phyloP scores from a whole-genome alignment of 2,797 vertebrate species.

The Chromobotia macracanthus region DNA sequence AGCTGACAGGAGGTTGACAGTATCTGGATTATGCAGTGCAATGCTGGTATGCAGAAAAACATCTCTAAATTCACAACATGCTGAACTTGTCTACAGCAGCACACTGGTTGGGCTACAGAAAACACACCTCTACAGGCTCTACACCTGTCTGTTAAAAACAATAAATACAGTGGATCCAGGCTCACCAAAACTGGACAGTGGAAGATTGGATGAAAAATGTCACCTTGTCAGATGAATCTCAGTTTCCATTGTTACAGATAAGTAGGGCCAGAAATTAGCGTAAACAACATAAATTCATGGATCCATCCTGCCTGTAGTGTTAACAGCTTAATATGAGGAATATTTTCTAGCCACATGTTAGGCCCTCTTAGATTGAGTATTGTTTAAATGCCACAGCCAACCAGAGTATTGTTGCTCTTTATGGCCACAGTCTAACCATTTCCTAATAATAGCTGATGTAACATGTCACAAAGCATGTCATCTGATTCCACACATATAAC shows the following conservation, averaged over 20 bases:
- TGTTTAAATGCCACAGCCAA: neutral
- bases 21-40: slow-evolving; percentile 19
- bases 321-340: neutral
- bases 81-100: neutral
- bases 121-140: neutral
- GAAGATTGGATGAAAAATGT: neutral
- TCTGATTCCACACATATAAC: neutral
- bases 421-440: neutral
- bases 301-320: neutral
- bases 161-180: neutral
- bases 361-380: neutral
- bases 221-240: neutral
- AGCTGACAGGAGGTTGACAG: neutral
- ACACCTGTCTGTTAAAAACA: neutral
- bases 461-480: neutral
- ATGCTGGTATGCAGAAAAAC: neutral
- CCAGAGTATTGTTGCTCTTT: neutral
- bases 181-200: slow-evolving; percentile 5
- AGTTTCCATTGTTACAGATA: slow-evolving; percentile 33
- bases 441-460: neutral
- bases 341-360: neutral
- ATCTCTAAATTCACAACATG: neutral
- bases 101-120: neutral
- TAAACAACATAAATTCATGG: neutral
- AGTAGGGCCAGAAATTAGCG: slow-evolving; percentile 7